Percentiles rank a stretch among this genome's conserved stretches.
Evolutionary conservation across 2,888 invertebrate species (phyloP).

Genomic region (Plemyria rubiginata): DNA sequence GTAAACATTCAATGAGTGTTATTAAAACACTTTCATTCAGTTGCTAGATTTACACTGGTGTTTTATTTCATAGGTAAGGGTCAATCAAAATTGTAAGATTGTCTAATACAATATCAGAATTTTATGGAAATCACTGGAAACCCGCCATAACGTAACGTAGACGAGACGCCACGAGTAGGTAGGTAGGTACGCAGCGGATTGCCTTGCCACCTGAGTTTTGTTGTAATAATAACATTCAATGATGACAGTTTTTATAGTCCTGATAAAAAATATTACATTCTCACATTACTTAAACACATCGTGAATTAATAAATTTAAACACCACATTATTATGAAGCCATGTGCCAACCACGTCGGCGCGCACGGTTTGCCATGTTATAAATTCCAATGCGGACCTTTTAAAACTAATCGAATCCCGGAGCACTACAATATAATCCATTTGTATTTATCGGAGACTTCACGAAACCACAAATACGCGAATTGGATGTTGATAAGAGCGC

Average conservation of each 20-base stretch:
- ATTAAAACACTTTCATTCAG: conserved; percentile 45
- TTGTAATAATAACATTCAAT: not conserved
- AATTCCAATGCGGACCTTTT: conserved; percentile 83
- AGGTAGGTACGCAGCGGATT: conserved; percentile 60
- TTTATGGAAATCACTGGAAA: conserved; percentile 43
- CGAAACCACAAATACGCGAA: conserved; percentile 82
- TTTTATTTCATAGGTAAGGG: not conserved
- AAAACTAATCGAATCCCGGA: conserved; percentile 63
- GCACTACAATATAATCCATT: conserved; percentile 85
- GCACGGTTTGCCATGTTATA: conserved; percentile 75
- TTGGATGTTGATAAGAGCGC: conserved; percentile 78
- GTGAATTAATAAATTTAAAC: conserved; percentile 71
- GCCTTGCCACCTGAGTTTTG: conserved; percentile 1
- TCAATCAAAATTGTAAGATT: not conserved
- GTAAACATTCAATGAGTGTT: conserved; percentile 40
- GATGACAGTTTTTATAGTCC: conserved; percentile 1
- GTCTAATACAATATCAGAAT: not conserved
- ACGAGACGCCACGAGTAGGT: conserved; percentile 77
- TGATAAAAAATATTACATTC: conserved; percentile 57
- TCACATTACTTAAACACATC: conserved; percentile 59
- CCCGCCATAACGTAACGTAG: conserved; percentile 78
- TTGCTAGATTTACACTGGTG: conserved; percentile 9
- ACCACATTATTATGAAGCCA: conserved; percentile 78
- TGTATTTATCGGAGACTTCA: conserved; percentile 80
- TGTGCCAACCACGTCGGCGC: conserved; percentile 82